A percentile compares a stretch with the other conserved stretches of the same genome.
phyloP scores from a whole-genome alignment of 2,113 vertebrate species.

The Leptocoma aspasia region DNA sequence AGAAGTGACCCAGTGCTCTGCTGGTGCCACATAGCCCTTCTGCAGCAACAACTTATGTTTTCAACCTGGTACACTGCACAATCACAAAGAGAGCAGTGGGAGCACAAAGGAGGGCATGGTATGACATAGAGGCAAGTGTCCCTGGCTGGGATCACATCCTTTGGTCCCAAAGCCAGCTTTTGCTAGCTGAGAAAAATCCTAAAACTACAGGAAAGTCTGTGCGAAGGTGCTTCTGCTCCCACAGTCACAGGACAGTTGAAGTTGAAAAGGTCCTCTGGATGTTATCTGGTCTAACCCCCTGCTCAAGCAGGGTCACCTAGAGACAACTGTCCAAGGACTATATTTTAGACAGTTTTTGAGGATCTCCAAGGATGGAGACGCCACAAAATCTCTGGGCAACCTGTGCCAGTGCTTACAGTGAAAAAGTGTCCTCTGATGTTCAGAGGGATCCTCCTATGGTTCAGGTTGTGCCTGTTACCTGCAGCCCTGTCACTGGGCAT shows the following conservation, averaged over 20 bases:
- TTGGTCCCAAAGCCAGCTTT: background rate
- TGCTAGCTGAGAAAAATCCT: background rate
- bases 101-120: background rate
- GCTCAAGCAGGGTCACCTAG: background rate
- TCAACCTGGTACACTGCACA: background rate
- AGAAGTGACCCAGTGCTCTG: background rate
- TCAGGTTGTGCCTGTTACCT: background rate
- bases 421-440: background rate
- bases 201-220: rapidly evolving
- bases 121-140: background rate
- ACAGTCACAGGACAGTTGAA: background rate
- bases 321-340: background rate
- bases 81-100: background rate
- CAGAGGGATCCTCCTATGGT: background rate
- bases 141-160: background rate
- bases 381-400: background rate
- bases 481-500: background rate
- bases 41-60: background rate
- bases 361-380: background rate
- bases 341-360: background rate
- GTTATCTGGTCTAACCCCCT: background rate
- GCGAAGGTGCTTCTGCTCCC: background rate
- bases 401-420: rapidly evolving
- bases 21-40: background rate
- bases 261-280: background rate